These are phyloP conservation scores for Leptopterna dolabrata DNA, from an alignment of 2,888 invertebrate genomes.

Conservation along the genomic window DNA sequence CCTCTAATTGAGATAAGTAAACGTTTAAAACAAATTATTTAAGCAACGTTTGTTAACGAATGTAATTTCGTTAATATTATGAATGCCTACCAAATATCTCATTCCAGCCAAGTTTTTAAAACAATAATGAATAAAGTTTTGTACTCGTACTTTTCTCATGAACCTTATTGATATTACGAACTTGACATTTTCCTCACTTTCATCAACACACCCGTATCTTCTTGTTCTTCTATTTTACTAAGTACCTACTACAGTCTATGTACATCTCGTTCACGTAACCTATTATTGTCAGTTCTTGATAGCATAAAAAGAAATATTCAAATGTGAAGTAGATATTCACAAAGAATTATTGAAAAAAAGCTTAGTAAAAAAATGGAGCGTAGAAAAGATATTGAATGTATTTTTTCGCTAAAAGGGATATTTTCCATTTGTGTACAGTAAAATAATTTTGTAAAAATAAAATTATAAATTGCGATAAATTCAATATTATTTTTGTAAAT, in stretches of 20 bases:
- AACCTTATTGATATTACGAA: constrained; percentile 16
- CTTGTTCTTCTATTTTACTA: constrained; percentile 20
- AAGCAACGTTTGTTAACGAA: background rate
- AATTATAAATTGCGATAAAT: constrained; percentile 49
- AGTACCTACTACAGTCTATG: constrained; percentile 29
- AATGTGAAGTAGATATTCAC: constrained; percentile 28
- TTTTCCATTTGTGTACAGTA: constrained; percentile 54
- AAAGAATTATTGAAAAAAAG: constrained; percentile 44
- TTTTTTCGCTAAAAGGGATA: constrained; percentile 52
- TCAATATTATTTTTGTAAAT: constrained; percentile 56
- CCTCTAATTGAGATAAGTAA: background rate
- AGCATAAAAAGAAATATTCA: constrained; percentile 9
- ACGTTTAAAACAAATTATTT: background rate
- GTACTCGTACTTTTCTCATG: constrained; percentile 18
- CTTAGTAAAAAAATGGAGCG: constrained; percentile 32
- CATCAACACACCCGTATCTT: constrained; percentile 46
- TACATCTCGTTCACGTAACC: constrained; percentile 34
- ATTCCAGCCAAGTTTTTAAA: constrained; percentile 46
- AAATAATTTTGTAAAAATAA: constrained; percentile 41
- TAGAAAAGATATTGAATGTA: constrained; percentile 54
- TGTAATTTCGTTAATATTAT: background rate
- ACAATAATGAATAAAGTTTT: constrained; percentile 9
- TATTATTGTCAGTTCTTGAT: constrained; percentile 27
- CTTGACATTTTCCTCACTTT: constrained; percentile 45
- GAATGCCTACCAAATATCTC: constrained; percentile 27